A percentile compares a stretch with the other conserved stretches of the same genome.
Evolutionary conservation across 2,113 vertebrate genomes (phyloP).

Genomic region (Athene noctua): DNA sequence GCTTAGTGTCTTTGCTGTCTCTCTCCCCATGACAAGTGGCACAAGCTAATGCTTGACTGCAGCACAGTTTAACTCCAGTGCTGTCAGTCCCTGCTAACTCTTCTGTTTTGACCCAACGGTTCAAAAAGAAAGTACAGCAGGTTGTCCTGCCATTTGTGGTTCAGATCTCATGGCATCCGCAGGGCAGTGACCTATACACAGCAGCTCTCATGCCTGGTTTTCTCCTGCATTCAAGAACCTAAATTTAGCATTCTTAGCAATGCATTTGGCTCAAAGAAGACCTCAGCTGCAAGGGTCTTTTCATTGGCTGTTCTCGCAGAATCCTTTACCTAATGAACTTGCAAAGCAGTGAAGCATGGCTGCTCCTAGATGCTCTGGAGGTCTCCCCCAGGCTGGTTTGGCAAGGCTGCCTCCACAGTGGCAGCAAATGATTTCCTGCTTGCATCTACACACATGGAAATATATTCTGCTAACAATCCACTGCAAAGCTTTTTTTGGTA

Average conservation of each 20-base stretch:
- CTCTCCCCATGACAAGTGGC: background rate
- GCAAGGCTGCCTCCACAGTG: background rate
- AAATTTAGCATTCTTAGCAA: constrained; percentile 34
- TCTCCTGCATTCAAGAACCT: background rate
- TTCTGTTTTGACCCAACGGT: background rate
- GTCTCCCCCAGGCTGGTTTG: background rate
- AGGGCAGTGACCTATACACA: constrained; percentile 4
- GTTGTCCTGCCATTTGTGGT: background rate
- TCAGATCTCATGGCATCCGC: background rate
- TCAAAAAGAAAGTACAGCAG: background rate
- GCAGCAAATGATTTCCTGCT: background rate
- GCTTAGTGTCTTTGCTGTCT: background rate
- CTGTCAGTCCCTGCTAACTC: background rate
- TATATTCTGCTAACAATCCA: background rate
- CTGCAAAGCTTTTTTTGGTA: background rate
- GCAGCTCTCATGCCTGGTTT: background rate
- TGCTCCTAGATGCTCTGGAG: background rate
- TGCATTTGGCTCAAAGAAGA: constrained; percentile 38
- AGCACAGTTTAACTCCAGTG: background rate
- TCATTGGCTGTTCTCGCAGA: constrained; percentile 24
- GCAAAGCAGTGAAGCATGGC: background rate
- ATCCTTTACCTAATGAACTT: constrained; percentile 5
- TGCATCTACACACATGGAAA: background rate
- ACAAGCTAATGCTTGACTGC: background rate
- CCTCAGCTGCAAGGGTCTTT: constrained; percentile 30